phyloP scores from a whole-genome alignment of 1,140 invertebrate genomes.

The Diplogasteroides magnus region DNA sequence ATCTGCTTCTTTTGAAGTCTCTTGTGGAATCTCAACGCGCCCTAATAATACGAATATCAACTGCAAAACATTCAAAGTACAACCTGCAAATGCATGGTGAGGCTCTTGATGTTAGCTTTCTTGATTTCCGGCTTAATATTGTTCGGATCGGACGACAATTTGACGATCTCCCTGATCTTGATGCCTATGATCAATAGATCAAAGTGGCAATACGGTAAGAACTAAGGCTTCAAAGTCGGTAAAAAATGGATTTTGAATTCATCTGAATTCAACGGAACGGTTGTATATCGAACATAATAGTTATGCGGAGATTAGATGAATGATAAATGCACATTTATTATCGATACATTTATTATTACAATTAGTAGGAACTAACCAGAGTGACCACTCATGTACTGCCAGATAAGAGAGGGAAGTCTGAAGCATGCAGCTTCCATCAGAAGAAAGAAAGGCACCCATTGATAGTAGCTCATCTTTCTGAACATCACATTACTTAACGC shows the following conservation, averaged over 20 bases:
- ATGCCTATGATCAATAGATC: constrained; percentile 21
- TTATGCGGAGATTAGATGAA: no score
- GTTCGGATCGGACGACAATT: constrained; percentile 33
- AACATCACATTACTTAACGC: not conserved
- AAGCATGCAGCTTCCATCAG: constrained; percentile 55
- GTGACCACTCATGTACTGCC: constrained; percentile 49
- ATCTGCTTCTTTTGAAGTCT: constrained; percentile 37
- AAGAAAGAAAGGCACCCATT: constrained; percentile 57
- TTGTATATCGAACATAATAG: not conserved
- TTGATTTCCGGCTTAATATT: constrained; percentile 41
- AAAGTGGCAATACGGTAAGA: constrained; percentile 6
- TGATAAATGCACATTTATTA: no score
- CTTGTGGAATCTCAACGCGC: constrained; percentile 33
- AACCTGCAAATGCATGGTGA: constrained; percentile 29
- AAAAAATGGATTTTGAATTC: not conserved
- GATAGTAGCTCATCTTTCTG: not conserved
- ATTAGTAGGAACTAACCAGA: constrained; percentile 33
- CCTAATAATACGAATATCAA: constrained; percentile 11
- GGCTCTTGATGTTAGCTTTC: constrained; percentile 31
- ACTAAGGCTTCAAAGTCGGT: constrained; percentile 1
- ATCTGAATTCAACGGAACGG: not conserved
- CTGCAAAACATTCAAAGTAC: not conserved
- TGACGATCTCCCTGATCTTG: constrained; percentile 36
- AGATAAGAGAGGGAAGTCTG: constrained; percentile 54
- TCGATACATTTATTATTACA: not conserved